phyloP scores from a whole-genome alignment of 1,140 invertebrate species.

The Drosophila ambigua region DNA sequence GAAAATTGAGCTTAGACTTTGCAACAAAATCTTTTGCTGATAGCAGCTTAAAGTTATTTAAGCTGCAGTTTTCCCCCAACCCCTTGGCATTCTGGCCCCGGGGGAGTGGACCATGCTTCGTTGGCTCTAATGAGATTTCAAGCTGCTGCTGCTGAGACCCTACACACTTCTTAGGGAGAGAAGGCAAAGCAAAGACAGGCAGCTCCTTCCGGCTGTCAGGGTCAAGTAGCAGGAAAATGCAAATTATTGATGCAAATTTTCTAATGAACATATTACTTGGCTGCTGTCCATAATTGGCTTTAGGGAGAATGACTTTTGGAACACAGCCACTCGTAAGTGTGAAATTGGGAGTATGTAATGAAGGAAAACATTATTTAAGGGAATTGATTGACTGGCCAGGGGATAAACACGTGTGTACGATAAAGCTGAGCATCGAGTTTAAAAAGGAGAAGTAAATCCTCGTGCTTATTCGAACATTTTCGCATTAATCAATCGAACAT shows the following conservation, averaged over 20 bases:
- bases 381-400: no score
- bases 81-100: not conserved
- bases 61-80: not conserved
- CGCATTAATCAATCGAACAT: no score
- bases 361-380: no score
- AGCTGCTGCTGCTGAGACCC: not conserved
- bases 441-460: no score
- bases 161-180: no score
- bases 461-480: no score
- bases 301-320: not conserved
- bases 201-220: slow-evolving; percentile 41
- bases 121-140: slow-evolving; percentile 58
- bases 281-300: slow-evolving; percentile 8
- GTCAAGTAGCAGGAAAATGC: slow-evolving; percentile 53
- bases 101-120: slow-evolving; percentile 43
- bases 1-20: slow-evolving; percentile 24
- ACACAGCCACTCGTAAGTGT: not conserved
- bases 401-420: no score
- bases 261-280: slow-evolving; percentile 46
- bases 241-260: slow-evolving; percentile 61
- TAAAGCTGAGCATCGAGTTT: no score
- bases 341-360: no score
- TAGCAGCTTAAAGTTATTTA: slow-evolving; percentile 54
- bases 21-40: slow-evolving; percentile 59
- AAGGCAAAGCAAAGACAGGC: not conserved